Evolutionary conservation across 2,797 vertebrate genomes (phyloP), one percentile per base, ranked within the genome.

Genomic region (Gymnodraco acuticeps): DNA sequence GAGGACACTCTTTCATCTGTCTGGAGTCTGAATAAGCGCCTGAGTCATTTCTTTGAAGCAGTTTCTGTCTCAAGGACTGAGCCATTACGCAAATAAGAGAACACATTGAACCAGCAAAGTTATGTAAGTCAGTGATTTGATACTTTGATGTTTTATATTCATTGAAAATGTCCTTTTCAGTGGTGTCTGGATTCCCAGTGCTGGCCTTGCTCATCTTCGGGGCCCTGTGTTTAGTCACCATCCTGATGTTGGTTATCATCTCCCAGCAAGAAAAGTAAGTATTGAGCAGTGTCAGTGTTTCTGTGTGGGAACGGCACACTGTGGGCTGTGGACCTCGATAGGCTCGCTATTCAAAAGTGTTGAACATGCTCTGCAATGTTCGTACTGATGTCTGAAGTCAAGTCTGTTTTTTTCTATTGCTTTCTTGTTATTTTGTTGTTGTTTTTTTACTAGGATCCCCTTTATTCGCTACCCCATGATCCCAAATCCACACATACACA

Each of bases 211-310:
- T 98, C 33, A 80, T 95, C 83, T 96, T 97, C 16, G 95, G 93
- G 78, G 86, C 90, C 51, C 89, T 96, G 90, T 96, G 95, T 51
- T 88, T 96, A 58, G 81, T 94, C 0, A 74, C 96, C 86, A 92
- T 96, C 74, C 62, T 97, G 61, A 93, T 97, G 84, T 84, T 97
- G 54, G 87, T 97, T 43, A 68, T 97, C 75, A 92, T 97, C 80
- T 96, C 95, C 17, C 96, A 97, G 92, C 97, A 98, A 85, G 94
- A 96, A 80, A 98, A 96, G 98, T 99, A 93, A 79, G 94, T 77
- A 19, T 53, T 56, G 70, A 52, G 42, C 14, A 23, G 31, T 5
- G 4, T 64, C 27, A 42, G 4, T 33, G 33, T 38, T 38, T 38
- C 33, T 38, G 33, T 38, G 33, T 33, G 31, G 31, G 5, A 33